phyloP scores from a whole-genome alignment of 2,797 vertebrate genomes.

The Ispidina picta region DNA sequence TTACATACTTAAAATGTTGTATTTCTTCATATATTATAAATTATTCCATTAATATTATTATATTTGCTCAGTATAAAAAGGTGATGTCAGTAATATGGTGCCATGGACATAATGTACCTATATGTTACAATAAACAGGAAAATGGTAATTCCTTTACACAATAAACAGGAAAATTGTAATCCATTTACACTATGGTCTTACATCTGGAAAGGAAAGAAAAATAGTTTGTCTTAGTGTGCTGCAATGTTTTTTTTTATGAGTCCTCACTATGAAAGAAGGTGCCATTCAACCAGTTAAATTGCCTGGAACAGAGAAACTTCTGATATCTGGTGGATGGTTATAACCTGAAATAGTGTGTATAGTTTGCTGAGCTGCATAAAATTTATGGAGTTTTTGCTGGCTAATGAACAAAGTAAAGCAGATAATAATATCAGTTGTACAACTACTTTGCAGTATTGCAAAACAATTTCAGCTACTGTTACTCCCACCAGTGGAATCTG shows the following conservation, averaged over 20 bases:
- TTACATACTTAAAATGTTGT: not conserved
- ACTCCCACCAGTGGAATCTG: not conserved
- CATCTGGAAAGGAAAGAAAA: not conserved
- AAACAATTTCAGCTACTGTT: not conserved
- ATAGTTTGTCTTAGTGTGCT: not conserved
- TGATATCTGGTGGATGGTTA: not conserved
- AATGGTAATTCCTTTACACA: not conserved
- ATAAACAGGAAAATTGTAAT: not conserved
- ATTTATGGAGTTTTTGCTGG: not conserved
- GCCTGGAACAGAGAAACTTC: not conserved
- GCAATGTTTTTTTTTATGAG: not conserved
- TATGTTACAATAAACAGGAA: not conserved
- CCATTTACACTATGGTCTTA: not conserved
- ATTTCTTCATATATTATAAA: not conserved
- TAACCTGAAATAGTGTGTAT: not conserved
- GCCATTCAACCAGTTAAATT: not conserved
- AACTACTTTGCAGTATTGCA: not conserved
- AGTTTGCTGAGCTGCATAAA: not conserved
- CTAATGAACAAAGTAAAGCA: not conserved
- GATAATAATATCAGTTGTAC: not conserved
- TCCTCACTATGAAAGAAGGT: not conserved
- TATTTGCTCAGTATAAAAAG: not conserved
- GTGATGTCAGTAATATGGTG: not conserved
- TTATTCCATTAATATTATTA: not conserved
- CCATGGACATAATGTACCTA: accelerated